These are phyloP conservation scores for Deilephila porcellus DNA, from an alignment of 2,888 invertebrate species.

Conservation along the genomic window DNA sequence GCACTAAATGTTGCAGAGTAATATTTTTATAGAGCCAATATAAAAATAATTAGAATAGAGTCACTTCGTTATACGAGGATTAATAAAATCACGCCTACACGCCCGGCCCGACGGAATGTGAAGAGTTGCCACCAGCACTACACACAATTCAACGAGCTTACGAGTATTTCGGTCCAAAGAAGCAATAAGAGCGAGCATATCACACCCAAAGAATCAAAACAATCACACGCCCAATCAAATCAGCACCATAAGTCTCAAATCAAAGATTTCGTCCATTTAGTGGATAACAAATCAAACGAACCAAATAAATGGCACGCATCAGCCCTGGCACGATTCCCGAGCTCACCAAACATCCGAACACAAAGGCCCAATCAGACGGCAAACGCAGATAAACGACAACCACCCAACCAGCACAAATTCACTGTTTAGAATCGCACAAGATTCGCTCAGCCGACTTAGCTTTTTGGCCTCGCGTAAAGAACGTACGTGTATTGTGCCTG, in stretches of 20 bases:
- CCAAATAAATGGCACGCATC: neutral
- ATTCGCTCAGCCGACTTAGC: neutral
- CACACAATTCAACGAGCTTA: no score
- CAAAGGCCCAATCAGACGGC: conserved; percentile 19
- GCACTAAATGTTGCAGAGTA: no score
- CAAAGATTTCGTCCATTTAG: conserved; percentile 1
- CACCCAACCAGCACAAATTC: conserved; percentile 11
- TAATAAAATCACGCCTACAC: no score
- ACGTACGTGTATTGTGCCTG: no score
- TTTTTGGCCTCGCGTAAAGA: neutral
- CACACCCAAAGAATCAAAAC: neutral
- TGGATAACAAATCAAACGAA: conserved; percentile 33
- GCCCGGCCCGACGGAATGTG: no score
- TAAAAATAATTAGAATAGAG: no score
- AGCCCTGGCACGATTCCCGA: conserved; percentile 17
- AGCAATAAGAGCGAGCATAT: no score
- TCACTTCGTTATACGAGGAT: no score
- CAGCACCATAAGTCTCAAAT: conserved; percentile 3
- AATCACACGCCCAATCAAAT: neutral
- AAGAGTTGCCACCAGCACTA: no score
- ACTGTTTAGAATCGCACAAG: conserved; percentile 12
- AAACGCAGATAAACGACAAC: conserved; percentile 12
- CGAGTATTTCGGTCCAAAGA: no score
- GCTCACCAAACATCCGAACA: conserved; percentile 5
- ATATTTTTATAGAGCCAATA: no score